Base-by-base conservation (phyloP, 1,140 invertebrate genomes). In the Mercenaria mercenaria region DNA sequence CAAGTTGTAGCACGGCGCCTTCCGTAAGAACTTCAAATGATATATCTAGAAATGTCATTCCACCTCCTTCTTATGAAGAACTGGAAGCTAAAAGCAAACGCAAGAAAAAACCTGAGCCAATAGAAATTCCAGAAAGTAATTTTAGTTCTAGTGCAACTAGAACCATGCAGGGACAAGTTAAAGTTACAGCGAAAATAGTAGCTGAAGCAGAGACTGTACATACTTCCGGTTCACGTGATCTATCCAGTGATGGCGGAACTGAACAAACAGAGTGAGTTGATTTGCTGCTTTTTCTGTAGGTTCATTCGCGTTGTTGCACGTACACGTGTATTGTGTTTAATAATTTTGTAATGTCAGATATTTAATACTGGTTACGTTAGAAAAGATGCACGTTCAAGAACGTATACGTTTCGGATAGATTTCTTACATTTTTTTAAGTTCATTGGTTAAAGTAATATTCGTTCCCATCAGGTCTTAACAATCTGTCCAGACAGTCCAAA, bases 171-270 rank as follows among this genome's bases (percentile, higher is more conserved):
- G 80, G 80, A 29, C 26, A 34, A n/a, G 67, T 84, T 26, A 72
- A 64, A 34, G 82, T 84, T 1, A 72, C 82, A 47, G 67, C 82
- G 0, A 74, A 15, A 32, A 39, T 84, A 18, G 39, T 34, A 52
- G 82, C 82, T 43, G 61, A 69, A 72, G 82, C 61, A 23, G 82
- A 84, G n/a, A 79, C 50, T 50, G 43, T n/a, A 29, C 26, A 34
- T 34, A 20, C 76, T 23, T 79, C 76, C 29, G 76, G 47, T 4
- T 56, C 76, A 79, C 76, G 76, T 79, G 76, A 56, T 39, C 29
- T 41, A 18, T 79, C 76, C 20, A 79, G 76, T 79, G 76, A 79
- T 37, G 76, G 43, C 10, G 76, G 43, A 79, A 79, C 4, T 59
- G 76, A 79, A 23, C 13, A 79, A 34, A 41, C 76, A 56, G 37